phyloP scores from a whole-genome alignment of 2,888 invertebrate species.

The Watsonalla cultraria region DNA sequence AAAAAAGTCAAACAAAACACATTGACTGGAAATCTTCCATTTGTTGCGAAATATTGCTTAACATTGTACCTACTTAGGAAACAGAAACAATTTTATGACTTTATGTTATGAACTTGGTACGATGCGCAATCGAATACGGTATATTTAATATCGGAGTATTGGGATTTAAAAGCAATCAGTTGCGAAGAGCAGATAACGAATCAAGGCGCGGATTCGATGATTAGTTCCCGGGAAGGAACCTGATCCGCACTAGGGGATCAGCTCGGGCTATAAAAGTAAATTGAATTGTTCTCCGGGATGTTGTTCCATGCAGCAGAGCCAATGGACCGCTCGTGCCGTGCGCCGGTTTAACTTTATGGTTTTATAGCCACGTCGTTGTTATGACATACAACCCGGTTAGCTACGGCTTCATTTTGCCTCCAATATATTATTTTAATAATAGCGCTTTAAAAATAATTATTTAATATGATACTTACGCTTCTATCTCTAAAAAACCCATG shows the following conservation, averaged over 20 bases:
- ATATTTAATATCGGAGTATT: conserved; percentile 31
- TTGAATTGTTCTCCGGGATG: conserved; percentile 70
- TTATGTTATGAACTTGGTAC: conserved; percentile 8
- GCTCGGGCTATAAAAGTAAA: conserved; percentile 70
- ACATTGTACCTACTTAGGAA: no score
- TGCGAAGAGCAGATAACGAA: conserved; percentile 50
- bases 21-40: conserved; percentile 6
- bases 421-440: conserved; percentile 10
- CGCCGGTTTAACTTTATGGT: conserved; percentile 54
- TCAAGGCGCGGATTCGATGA: conserved; percentile 60
- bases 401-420: not conserved
- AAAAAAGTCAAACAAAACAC: conserved; percentile 11
- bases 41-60: no score
- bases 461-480: no score
- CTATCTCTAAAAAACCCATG: no score
- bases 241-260: conserved; percentile 63
- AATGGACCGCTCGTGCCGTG: conserved; percentile 39
- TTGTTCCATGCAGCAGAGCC: conserved; percentile 50
- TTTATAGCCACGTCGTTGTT: conserved; percentile 25
- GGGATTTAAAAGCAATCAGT: conserved; percentile 47
- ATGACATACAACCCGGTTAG: not conserved
- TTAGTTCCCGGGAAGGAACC: conserved; percentile 56
- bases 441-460: not conserved
- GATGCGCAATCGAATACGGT: conserved; percentile 12
- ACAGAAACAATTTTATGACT: no score